These are phyloP conservation scores for Eupleurogrammus muticus DNA, from an alignment of 2,797 vertebrate genomes.

Conservation along the genomic window DNA sequence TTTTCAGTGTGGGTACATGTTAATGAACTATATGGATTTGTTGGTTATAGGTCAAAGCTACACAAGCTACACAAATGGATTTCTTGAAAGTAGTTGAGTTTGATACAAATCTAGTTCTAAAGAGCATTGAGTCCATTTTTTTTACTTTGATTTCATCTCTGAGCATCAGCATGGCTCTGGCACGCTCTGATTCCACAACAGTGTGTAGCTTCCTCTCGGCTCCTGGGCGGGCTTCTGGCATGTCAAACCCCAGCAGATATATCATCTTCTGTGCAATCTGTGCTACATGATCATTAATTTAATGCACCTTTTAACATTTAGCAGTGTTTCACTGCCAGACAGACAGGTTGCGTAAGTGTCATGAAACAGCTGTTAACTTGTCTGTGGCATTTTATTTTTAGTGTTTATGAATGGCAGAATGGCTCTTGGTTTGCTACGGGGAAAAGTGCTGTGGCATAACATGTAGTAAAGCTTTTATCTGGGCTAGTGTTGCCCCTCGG, in stretches of 20 bases:
- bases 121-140: slow-evolving; percentile 14
- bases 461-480: slow-evolving; percentile 21
- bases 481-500: slow-evolving; percentile 11
- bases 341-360: slow-evolving; percentile 9
- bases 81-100: neutral
- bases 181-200: slow-evolving; percentile 10
- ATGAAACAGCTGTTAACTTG: slow-evolving; percentile 16
- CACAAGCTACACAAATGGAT: slow-evolving; percentile 19
- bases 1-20: slow-evolving; percentile 9
- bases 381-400: neutral
- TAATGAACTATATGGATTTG: slow-evolving; percentile 9
- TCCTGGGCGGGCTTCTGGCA: slow-evolving; percentile 2
- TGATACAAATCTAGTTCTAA: slow-evolving; percentile 23
- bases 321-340: slow-evolving; percentile 5
- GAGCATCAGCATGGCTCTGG: slow-evolving; percentile 33
- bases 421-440: neutral
- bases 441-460: slow-evolving; percentile 1
- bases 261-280: slow-evolving; percentile 6
- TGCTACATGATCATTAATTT: slow-evolving; percentile 28
- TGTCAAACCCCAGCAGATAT: slow-evolving; percentile 19
- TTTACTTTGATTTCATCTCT: slow-evolving; percentile 27
- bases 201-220: slow-evolving; percentile 6
- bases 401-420: neutral
- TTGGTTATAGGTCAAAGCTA: slow-evolving; percentile 12
- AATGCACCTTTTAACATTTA: slow-evolving; percentile 7